A percentile compares a stretch with the other conserved stretches of the same genome.
Conservation (phyloP, 2,797 vertebrate genomes). For the Xenentodon cancila region DNA sequence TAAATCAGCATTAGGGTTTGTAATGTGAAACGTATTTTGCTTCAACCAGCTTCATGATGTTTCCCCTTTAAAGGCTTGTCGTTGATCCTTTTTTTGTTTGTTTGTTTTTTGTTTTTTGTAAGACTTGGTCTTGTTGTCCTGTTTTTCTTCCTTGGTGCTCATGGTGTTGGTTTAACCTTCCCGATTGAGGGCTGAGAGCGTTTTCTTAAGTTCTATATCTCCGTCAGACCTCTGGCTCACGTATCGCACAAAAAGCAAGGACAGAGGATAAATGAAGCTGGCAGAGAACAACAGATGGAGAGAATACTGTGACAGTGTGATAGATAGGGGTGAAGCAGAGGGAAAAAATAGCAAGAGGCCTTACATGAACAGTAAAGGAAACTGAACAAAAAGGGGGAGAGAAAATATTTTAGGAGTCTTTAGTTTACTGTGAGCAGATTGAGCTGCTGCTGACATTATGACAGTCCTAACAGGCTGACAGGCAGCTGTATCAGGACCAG, state of each 20-base stretch:
- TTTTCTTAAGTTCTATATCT: slow-evolving; percentile 71
- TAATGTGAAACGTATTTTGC: slow-evolving; percentile 62
- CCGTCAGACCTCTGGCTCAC: slow-evolving; percentile 62
- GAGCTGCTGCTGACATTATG: slow-evolving; percentile 54
- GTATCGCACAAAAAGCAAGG: slow-evolving; percentile 27
- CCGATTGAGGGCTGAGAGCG: slow-evolving; percentile 40
- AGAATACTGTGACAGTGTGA: slow-evolving; percentile 15
- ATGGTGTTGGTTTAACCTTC: slow-evolving; percentile 65
- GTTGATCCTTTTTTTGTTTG: neutral
- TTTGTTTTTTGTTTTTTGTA: slow-evolving; percentile 12
- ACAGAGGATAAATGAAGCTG: slow-evolving; percentile 22
- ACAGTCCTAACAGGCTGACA: slow-evolving; percentile 54
- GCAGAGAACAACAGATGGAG: slow-evolving; percentile 1
- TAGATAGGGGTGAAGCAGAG: slow-evolving; percentile 2
- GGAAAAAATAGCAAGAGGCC: slow-evolving; percentile 2
- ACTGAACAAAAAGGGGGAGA: slow-evolving; percentile 2
- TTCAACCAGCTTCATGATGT: slow-evolving; percentile 28
- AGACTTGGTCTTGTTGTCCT: slow-evolving; percentile 46
- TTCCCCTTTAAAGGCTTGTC: slow-evolving; percentile 42
- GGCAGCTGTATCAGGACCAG: slow-evolving; percentile 41
- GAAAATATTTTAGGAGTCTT: slow-evolving; percentile 24
- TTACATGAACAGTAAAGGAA: slow-evolving; percentile 4
- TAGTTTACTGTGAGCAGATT: slow-evolving; percentile 38
- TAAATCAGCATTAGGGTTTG: slow-evolving; percentile 62
- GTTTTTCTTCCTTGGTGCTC: slow-evolving; percentile 26